These are phyloP conservation scores for Rhynchotus rufescens DNA, from an alignment of 2,797 vertebrate genomes.

Conservation along the genomic window DNA sequence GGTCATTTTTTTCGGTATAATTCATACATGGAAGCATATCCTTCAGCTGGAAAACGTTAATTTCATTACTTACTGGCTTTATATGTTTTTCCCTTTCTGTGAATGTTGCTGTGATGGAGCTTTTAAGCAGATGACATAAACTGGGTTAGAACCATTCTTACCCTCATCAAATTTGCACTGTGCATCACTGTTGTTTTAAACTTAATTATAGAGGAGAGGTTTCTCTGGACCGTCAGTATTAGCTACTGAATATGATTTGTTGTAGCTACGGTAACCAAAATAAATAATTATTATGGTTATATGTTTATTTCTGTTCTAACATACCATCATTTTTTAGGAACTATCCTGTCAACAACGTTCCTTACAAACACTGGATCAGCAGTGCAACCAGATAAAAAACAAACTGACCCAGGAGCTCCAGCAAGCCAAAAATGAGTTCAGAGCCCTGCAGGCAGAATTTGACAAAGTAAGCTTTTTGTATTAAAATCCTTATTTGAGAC, in stretches of 20 bases:
- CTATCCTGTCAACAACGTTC: slow-evolving; percentile 84
- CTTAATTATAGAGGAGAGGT: not conserved
- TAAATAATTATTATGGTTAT: not conserved
- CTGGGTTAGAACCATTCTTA: not conserved
- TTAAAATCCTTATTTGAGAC: not conserved
- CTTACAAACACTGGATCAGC: slow-evolving; percentile 85
- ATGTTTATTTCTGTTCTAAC: slow-evolving; percentile 16
- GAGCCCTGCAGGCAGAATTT: slow-evolving; percentile 83
- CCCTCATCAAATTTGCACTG: not conserved
- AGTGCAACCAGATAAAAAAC: slow-evolving; percentile 83
- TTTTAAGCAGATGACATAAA: not conserved
- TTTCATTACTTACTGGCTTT: not conserved
- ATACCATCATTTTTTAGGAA: slow-evolving; percentile 80
- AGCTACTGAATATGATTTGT: not conserved
- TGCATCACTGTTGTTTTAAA: not conserved
- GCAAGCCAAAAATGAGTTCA: slow-evolving; percentile 87
- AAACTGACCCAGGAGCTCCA: slow-evolving; percentile 89
- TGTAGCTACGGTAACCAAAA: not conserved
- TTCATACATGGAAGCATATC: not conserved
- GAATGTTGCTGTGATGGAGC: not conserved
- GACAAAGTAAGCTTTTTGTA: slow-evolving; percentile 83
- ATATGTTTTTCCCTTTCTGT: not conserved
- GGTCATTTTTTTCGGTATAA: not conserved
- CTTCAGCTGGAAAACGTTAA: not conserved
- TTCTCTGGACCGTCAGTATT: not conserved